These are phyloP conservation scores for Zoanthus gigantus DNA, from an alignment of 92 coral and sea anemone species.

Conservation along the genomic window DNA sequence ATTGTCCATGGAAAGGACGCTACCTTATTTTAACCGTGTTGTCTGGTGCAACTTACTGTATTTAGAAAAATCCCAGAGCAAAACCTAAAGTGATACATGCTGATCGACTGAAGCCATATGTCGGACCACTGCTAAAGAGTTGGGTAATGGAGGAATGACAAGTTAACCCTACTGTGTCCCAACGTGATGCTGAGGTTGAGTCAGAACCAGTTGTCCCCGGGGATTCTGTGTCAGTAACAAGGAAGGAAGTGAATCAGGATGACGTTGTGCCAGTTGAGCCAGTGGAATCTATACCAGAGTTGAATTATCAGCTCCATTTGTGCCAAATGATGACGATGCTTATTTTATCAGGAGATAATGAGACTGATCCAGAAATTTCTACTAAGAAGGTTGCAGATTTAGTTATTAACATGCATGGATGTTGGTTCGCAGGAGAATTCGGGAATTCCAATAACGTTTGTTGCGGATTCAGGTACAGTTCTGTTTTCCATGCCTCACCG, in stretches of 20 bases:
- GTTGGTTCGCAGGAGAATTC: background rate
- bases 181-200: background rate
- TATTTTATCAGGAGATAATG: background rate
- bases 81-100: slow-evolving; percentile 56
- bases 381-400: background rate
- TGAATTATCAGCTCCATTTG: background rate
- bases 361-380: slow-evolving; percentile 4
- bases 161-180: background rate
- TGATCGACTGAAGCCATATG: slow-evolving; percentile 50
- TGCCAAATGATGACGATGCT: slow-evolving; percentile 6
- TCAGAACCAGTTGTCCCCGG: background rate
- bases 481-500: background rate
- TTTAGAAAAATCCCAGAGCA: slow-evolving; percentile 50
- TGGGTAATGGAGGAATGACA: slow-evolving; percentile 29
- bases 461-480: slow-evolving; percentile 3
- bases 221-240: slow-evolving; percentile 3
- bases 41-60: slow-evolving; percentile 51
- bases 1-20: slow-evolving; percentile 63
- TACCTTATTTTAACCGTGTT: slow-evolving; percentile 51
- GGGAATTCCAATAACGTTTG: background rate
- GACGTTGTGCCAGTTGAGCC: background rate
- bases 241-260: slow-evolving; percentile 20
- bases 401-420: background rate
- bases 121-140: slow-evolving; percentile 49
- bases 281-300: background rate